A percentile compares a stretch with the other conserved stretches of the same genome.
These are phyloP conservation scores for Hylia prasina DNA, from an alignment of 2,113 vertebrate genomes.

Conservation along the genomic window DNA sequence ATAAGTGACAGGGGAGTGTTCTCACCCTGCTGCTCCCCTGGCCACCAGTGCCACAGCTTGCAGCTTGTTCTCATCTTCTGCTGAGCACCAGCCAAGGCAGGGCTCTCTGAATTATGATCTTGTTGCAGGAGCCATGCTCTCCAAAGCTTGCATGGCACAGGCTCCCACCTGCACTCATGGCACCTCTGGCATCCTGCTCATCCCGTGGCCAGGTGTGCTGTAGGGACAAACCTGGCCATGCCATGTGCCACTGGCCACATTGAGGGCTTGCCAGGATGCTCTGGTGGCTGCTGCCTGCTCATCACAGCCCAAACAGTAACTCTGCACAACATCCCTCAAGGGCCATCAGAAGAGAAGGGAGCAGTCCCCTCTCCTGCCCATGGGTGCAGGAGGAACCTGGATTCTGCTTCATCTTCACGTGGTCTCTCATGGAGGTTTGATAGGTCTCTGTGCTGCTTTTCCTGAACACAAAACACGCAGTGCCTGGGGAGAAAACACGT, in stretches of 20 bases:
- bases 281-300: not conserved
- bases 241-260: fast-evolving
- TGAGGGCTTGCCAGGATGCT: fast-evolving
- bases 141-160: not conserved
- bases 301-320: not conserved
- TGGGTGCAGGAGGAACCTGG: not conserved
- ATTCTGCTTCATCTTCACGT: fast-evolving
- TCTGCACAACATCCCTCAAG: not conserved
- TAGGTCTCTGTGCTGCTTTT: not conserved
- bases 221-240: fast-evolving
- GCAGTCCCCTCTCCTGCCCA: fast-evolving
- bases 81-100: not conserved
- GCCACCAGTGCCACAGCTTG: not conserved
- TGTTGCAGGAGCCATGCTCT: not conserved
- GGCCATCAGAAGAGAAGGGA: not conserved
- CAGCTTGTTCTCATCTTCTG: not conserved
- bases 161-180: not conserved
- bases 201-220: fast-evolving
- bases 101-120: not conserved
- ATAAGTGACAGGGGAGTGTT: not conserved
- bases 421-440: fast-evolving
- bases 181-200: not conserved
- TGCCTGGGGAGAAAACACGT: not conserved
- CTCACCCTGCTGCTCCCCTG: not conserved
- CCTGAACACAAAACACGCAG: not conserved